These are phyloP conservation scores for Drosophila ercepeae DNA, from an alignment of 1,140 invertebrate species.

Conservation along the genomic window DNA sequence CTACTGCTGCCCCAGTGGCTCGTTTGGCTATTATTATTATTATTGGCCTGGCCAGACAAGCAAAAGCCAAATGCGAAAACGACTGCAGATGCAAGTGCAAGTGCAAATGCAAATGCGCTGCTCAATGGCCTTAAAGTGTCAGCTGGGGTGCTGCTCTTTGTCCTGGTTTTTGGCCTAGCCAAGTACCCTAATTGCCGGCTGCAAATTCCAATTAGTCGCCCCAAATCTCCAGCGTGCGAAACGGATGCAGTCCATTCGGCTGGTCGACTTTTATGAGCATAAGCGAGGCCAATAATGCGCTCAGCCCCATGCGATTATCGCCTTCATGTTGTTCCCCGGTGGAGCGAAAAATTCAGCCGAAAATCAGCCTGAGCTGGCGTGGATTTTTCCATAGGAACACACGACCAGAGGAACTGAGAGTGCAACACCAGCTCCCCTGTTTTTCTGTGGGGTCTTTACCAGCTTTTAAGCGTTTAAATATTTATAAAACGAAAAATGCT, in stretches of 20 bases:
- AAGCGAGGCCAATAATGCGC: slow-evolving; percentile 46
- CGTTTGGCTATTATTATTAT: slow-evolving; percentile 37
- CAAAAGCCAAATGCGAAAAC: slow-evolving; percentile 5
- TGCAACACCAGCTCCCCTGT: slow-evolving; percentile 20
- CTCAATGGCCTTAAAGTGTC: slow-evolving; percentile 65
- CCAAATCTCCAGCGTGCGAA: slow-evolving; percentile 28
- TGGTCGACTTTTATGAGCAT: slow-evolving; percentile 50
- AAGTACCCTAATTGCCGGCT: slow-evolving; percentile 53
- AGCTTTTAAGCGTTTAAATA: slow-evolving; percentile 77
- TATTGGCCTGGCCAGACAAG: slow-evolving; percentile 17
- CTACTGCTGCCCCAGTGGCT: slow-evolving; percentile 17
- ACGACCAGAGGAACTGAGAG: slow-evolving; percentile 6
- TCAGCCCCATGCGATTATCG: slow-evolving; percentile 54
- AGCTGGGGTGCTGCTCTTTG: slow-evolving; percentile 38
- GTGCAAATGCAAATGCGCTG: slow-evolving; percentile 52
- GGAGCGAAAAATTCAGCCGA: slow-evolving; percentile 11
- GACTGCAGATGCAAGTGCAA: slow-evolving; percentile 39
- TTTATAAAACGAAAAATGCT: slow-evolving; percentile 72
- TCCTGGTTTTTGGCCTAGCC: slow-evolving; percentile 37
- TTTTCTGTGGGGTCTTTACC: slow-evolving; percentile 25
- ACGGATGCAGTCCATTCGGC: slow-evolving; percentile 7
- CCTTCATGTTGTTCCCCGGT: slow-evolving; percentile 17
- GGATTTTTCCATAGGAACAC: slow-evolving; percentile 12
- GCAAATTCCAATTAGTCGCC: slow-evolving; percentile 61
- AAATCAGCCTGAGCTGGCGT: slow-evolving; percentile 6